Evolutionary conservation across 2,888 invertebrate species (phyloP), one percentile per base, ranked within the genome.

Genomic region (Rhimphoctona megacephalus): DNA sequence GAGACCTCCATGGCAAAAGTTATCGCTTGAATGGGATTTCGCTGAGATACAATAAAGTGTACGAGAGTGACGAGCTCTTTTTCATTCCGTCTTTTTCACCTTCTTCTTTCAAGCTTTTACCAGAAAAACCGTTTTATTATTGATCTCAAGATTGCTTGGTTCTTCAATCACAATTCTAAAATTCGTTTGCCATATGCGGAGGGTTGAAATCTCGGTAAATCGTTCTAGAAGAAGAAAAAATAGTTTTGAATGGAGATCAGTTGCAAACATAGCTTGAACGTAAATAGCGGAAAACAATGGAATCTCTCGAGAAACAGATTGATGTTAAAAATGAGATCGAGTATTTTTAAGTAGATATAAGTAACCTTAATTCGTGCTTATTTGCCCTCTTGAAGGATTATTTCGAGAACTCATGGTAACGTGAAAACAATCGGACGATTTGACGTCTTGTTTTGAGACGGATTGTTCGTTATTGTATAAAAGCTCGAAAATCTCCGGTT

Each of bases 1-100:
- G 79, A 46, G 87, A 89, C 89, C 87, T 89, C 89, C 85, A 22
- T 85, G 83, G 83, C 90, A 91, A 90, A 90, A 92, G 91, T 90
- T 90, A 91, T 92, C 90, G 89, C 90, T 88, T 88, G 90, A 90
- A 90, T 82, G 89, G 88, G 67, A 70, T 80, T 83, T 81, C 70
- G 81, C 66, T 54, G 83, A 79, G 82, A 49, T 49, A 30, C 39
- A 33, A 14, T 43, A 43, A 43, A 43, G 43, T 14, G 43, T 43
- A 43, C 43, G 61, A 61, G 82, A 85, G 80, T 57, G 83, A 85
- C 83, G 87, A 83, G 76, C 57, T 25, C 69, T 69, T 66, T 74
- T 52, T 22, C 25, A 49, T 49, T 72, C 57, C n/a, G 22, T 25
- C n/a, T 72, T 30, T 25, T 88, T 64, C 72, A 52, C 54, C 30